Base-by-base conservation (phyloP, 2,888 invertebrate genomes). In the Ormyrus pomaceus region DNA sequence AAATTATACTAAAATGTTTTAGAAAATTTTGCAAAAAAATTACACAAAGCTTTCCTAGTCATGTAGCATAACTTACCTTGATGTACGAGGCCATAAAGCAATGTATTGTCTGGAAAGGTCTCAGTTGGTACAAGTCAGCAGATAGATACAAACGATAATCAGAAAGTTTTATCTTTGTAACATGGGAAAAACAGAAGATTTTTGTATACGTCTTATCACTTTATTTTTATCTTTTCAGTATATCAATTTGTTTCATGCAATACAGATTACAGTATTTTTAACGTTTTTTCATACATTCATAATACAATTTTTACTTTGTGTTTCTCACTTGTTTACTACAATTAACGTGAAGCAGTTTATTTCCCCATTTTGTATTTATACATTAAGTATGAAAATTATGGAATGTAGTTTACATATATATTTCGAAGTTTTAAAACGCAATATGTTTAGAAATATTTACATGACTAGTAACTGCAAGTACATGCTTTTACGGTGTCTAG, bases 391-490 rank as follows among this genome's bases (percentile, higher is more conserved):
- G 51, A 70, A 70, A 58, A 19, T 50, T n/a, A 19, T 59, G 70
- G 70, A 70, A 70, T 70, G 70, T 70, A 19, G 19, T 10, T 59
- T 59, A 68, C 53, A 11, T 19, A 48, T 66, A 9, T 51, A 50
- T 66, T 48, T 64, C n/a, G 13, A 50, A 48, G 5, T 51, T 66
- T 13, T 51, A 66, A 66, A 34, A 19, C 8, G 6, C 11, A 34
- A 13, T 51, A 19, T 66, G 53, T 66, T 51, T 66, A 53, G 51
- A 53, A 19, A 19, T 19, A 66, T 53, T 34, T 46, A 4, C 6
- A 46, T 45, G 45, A 59, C 34, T 0, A 19, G 48, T 64, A 50
- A 13, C 11, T 8, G 50, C 13, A 53, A 6, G 13, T 34, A 19
- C 19, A 68, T 46, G 46, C 46, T 64, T n/a, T 46, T 48, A 46